Evolutionary conservation across 2,888 invertebrate species (phyloP).

Genomic region (Drosophila melanosoma): DNA sequence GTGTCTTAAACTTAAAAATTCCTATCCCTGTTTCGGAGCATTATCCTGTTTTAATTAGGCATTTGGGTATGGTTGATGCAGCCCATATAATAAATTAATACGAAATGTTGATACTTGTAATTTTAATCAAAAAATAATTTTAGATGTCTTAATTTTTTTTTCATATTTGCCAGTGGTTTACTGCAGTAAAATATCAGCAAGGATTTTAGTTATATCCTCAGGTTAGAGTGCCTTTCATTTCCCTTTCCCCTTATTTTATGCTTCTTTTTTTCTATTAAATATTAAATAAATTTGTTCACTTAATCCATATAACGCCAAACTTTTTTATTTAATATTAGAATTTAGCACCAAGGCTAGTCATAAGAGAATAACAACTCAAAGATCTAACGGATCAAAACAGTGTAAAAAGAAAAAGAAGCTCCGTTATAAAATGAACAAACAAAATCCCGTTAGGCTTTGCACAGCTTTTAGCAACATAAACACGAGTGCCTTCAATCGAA

Average conservation of each 20-base stretch:
- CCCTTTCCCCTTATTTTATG: neutral
- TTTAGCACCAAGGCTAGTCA: neutral
- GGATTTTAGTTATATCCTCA: neutral
- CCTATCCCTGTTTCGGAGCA: no score
- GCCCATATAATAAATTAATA: neutral
- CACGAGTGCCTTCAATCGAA: neutral
- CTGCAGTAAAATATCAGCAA: neutral
- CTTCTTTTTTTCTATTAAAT: neutral
- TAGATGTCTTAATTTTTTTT: neutral
- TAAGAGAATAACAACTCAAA: neutral
- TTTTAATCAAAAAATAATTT: neutral
- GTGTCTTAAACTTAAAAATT: no score
- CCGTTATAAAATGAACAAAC: neutral
- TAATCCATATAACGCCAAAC: neutral
- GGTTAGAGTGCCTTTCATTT: neutral
- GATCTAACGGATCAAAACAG: neutral
- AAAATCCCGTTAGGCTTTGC: neutral
- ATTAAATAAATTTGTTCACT: neutral
- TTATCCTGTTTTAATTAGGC: neutral
- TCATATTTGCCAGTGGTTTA: neutral
- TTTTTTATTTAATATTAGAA: neutral
- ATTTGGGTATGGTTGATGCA: neutral
- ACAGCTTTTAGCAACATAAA: neutral
- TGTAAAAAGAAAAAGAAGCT: neutral
- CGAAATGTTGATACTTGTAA: neutral